A percentile compares a stretch with the other conserved stretches of the same genome.
These are phyloP conservation scores for Pammene fasciana DNA, from an alignment of 2,888 invertebrate genomes.

Conservation along the genomic window DNA sequence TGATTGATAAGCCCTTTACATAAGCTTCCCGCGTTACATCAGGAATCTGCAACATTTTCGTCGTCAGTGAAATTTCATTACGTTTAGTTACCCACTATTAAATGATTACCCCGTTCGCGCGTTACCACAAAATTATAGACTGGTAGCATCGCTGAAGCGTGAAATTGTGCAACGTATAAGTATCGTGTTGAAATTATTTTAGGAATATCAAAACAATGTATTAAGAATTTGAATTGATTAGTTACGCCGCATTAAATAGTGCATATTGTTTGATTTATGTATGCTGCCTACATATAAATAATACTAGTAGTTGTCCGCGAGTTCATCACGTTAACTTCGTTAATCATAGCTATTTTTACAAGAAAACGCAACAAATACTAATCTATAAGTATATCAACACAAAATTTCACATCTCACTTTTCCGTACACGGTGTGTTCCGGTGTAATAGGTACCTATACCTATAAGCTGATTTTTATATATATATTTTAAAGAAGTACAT, in stretches of 20 bases:
- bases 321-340: too few relatives aligned
- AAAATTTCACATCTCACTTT: too few relatives aligned
- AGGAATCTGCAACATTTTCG: conserved; percentile 54
- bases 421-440: too few relatives aligned
- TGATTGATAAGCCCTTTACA: conserved; percentile 4
- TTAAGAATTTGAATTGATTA: background rate
- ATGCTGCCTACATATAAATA: too few relatives aligned
- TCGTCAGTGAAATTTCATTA: conserved; percentile 46
- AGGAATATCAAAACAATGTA: conserved; percentile 8
- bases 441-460: too few relatives aligned
- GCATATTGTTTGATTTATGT: background rate
- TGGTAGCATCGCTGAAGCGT: conserved; percentile 45
- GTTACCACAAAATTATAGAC: conserved; percentile 47
- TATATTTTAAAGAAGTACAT: too few relatives aligned
- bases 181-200: conserved; percentile 25
- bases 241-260: background rate
- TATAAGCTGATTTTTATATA: too few relatives aligned
- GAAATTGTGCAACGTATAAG: conserved; percentile 46
- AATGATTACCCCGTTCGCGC: conserved; percentile 51
- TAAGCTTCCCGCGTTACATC: conserved; percentile 46
- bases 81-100: conserved; percentile 47
- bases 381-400: too few relatives aligned
- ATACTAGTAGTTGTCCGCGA: too few relatives aligned
- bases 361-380: too few relatives aligned
- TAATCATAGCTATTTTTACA: too few relatives aligned